phyloP scores from a whole-genome alignment of 2,888 invertebrate species.

The Gisinianus flammeolus region DNA sequence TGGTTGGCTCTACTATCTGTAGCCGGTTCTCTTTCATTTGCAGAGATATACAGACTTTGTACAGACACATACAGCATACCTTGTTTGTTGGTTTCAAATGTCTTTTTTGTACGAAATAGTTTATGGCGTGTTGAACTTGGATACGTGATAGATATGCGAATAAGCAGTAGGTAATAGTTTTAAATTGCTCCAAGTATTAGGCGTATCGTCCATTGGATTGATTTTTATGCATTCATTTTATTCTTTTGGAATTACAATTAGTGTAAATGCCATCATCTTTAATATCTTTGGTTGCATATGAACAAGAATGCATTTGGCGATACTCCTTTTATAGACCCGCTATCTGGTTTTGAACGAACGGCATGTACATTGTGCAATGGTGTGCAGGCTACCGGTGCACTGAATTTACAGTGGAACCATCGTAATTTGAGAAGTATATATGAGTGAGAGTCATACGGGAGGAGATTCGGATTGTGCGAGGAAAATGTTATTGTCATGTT shows the following conservation, averaged over 20 bases:
- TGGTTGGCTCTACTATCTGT: background rate
- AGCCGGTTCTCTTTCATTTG: background rate
- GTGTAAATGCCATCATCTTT: background rate
- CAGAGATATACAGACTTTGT: no score
- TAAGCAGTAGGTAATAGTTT: background rate
- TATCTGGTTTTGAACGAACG: no score
- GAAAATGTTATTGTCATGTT: no score
- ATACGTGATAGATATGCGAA: background rate
- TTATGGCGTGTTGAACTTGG: background rate
- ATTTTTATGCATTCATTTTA: background rate
- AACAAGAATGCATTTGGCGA: background rate
- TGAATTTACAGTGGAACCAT: no score
- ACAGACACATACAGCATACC: background rate
- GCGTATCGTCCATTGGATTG: background rate
- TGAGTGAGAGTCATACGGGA: no score
- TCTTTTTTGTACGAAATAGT: background rate
- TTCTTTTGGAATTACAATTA: background rate
- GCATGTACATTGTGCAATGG: no score
- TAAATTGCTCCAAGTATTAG: no score
- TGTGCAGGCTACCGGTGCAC: no score
- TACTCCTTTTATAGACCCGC: no score
- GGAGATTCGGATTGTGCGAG: no score
- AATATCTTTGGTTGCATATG: background rate
- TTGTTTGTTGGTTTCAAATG: background rate
- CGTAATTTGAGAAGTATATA: no score